Base-by-base conservation (phyloP, 2,797 vertebrate genomes). In the Mormyrus hasselquistii region DNA sequence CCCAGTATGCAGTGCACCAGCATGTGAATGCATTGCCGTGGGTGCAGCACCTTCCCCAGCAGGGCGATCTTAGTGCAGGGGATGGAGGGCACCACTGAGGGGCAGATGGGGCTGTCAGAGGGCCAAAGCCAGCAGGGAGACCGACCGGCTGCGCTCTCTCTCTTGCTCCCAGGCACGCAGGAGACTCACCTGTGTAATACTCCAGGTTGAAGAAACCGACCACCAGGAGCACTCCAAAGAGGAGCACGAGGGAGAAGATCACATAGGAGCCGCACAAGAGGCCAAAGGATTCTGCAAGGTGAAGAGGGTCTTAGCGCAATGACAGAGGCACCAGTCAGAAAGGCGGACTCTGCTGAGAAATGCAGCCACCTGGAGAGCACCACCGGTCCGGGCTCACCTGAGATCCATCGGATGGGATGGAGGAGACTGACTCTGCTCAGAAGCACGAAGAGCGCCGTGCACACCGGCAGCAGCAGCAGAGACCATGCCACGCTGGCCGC, bases 31-130 rank as follows among this genome's bases (percentile, higher is more conserved):
- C 98, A 93, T 93, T 98, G 98, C 53, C 96, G 96, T 2, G 98
- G 99, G 90, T 99, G 97, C 86, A 99, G 92, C 82, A 99, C 94
- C 92, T 97, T 97, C 87, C 96, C 97, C 90, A 99, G 92, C 29
- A 99, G 92, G 3, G 97, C 97, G 22, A 99, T 95, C 91, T 97
- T 97, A 57, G 98, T 99, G 92, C 98, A 98, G 0, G 98, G 96
- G 55, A 99, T 96, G 0, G 94, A 97, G 57, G 98, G 98, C 87
- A 98, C 97, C 50, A 98, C 99, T 99, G 93, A 25, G 91, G 93
- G 90, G 29, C 25, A 90, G 91, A 93, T 0, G 5, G 79, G 22
- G 47, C 9, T 49, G 47, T 84, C 44, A 84, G 14, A 59, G 34
- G 16, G 14, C 19, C 86, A 47, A 5, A 22, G 19, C 34, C 34